Evolutionary conservation across 2,113 vertebrate species (phyloP).

Genomic region (Phalacrocorax brasilianus): DNA sequence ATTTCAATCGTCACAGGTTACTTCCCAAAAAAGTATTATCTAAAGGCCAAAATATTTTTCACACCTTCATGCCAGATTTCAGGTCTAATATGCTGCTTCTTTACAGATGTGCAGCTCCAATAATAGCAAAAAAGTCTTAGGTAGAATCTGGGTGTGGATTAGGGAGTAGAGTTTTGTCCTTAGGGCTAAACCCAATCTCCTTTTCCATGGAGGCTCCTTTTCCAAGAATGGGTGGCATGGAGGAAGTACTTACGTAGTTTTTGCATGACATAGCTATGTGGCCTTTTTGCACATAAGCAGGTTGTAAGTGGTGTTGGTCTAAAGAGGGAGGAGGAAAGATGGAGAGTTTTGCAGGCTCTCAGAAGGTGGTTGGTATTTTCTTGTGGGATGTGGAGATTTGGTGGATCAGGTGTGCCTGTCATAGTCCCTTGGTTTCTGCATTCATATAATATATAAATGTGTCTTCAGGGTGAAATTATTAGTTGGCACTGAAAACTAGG

Average conservation of each 20-base stretch:
- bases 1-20: not conserved
- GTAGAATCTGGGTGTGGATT: not conserved
- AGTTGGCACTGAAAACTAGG: not conserved
- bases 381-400: not conserved
- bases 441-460: not conserved
- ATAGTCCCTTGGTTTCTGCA: not conserved
- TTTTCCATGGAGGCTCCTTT: not conserved
- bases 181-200: not conserved
- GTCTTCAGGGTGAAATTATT: not conserved
- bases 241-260: not conserved
- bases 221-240: not conserved
- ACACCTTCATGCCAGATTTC: not conserved
- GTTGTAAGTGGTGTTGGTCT: not conserved
- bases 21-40: not conserved
- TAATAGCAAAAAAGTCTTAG: not conserved
- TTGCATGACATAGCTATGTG: not conserved
- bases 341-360: not conserved
- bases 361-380: not conserved
- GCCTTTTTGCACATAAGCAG: not conserved
- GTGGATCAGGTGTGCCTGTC: not conserved
- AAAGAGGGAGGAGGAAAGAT: not conserved
- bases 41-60: not conserved
- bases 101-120: not conserved
- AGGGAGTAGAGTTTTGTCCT: not conserved
- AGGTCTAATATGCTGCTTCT: not conserved